phyloP scores from a whole-genome alignment of 1,140 invertebrate species.

The Sitobion miscanthi region DNA sequence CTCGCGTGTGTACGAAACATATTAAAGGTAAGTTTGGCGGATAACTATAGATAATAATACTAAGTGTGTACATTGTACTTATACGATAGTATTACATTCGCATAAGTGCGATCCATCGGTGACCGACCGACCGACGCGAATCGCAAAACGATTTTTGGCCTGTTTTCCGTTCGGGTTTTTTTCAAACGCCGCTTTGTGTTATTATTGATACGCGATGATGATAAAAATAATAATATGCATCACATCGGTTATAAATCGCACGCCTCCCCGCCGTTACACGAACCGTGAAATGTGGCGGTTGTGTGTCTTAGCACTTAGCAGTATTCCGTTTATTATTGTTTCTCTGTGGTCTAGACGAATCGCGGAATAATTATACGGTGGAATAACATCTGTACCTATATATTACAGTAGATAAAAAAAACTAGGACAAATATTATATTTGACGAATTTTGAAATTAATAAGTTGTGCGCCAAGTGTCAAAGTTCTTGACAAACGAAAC shows the following conservation, averaged over 20 bases:
- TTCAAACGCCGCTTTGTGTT: background rate
- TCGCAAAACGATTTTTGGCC: slow-evolving; percentile 16
- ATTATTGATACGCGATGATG: background rate
- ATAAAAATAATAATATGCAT: background rate
- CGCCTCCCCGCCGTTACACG: background rate
- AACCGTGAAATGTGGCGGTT: background rate
- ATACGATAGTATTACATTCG: background rate
- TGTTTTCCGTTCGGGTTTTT: background rate
- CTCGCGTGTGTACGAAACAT: background rate
- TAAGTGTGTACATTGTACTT: background rate
- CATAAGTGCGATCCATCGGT: background rate
- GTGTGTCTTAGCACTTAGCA: background rate
- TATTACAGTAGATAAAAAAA: background rate
- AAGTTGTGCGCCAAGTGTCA: background rate
- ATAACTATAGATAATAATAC: background rate
- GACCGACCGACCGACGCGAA: background rate
- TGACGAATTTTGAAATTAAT: background rate
- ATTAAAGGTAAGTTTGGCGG: background rate
- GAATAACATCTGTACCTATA: background rate
- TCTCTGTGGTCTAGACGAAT: background rate
- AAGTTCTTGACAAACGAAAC: background rate
- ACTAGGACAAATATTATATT: background rate
- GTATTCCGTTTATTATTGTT: background rate
- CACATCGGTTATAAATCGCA: background rate
- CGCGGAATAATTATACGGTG: background rate